phyloP scores from a whole-genome alignment of 1,140 invertebrate genomes.

The Grapholita molesta region DNA sequence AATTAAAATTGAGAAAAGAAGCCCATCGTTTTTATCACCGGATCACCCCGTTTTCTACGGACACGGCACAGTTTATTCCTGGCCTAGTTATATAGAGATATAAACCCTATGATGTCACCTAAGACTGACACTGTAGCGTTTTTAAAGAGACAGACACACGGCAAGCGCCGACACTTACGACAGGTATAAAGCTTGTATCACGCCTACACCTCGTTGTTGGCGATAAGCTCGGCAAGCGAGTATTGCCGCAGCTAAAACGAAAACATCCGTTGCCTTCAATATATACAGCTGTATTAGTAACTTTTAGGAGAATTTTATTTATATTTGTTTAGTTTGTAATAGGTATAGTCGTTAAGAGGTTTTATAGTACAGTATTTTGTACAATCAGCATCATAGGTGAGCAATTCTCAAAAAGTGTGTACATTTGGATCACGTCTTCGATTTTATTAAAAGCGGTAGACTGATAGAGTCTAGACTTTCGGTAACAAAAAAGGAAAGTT shows the following conservation, averaged over 20 bases:
- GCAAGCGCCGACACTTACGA: constrained; percentile 63
- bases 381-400: too few species aligned
- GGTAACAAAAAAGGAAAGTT: too few species aligned
- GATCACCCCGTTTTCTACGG: too few species aligned
- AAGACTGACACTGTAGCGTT: constrained; percentile 13
- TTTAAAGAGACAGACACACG: constrained; percentile 44
- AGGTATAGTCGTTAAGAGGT: too few species aligned
- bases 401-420: too few species aligned
- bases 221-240: constrained; percentile 70
- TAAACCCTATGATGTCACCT: background rate
- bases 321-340: background rate
- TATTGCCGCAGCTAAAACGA: constrained; percentile 72
- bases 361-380: too few species aligned
- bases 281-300: constrained; percentile 16
- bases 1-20: too few species aligned
- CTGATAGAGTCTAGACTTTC: too few species aligned
- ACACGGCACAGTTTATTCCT: background rate
- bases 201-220: constrained; percentile 66
- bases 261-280: constrained; percentile 50
- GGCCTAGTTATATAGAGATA: background rate
- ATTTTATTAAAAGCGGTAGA: too few species aligned
- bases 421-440: too few species aligned
- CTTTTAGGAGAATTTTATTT: background rate
- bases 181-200: constrained; percentile 49
- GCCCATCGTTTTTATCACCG: too few species aligned